Evolutionary conservation across 2,888 invertebrate genomes (phyloP).

Genomic region (Drosophila macrospina): DNA sequence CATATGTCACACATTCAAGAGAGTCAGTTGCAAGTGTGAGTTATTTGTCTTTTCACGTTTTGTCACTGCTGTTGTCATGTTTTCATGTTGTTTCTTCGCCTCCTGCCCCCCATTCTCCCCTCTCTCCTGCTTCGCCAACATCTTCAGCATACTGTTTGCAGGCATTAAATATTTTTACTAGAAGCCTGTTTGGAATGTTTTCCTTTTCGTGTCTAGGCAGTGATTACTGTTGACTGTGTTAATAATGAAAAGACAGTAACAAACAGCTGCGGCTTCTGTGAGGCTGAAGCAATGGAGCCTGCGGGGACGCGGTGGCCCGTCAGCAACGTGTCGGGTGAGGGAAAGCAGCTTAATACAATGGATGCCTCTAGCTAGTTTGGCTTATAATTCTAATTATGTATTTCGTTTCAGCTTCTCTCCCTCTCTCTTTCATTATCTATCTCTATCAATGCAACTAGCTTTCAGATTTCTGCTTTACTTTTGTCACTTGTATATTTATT

Average conservation of each 20-base stretch:
- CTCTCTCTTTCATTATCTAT: neutral
- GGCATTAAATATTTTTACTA: slow-evolving; percentile 79
- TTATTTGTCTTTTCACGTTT: slow-evolving; percentile 73
- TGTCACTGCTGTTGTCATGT: slow-evolving; percentile 74
- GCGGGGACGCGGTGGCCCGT: too few relatives aligned
- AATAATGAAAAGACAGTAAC: slow-evolving; percentile 72
- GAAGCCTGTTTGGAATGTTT: slow-evolving; percentile 69
- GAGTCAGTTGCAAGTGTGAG: slow-evolving; percentile 73
- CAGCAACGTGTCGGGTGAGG: neutral
- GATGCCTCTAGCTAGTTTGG: slow-evolving; percentile 24
- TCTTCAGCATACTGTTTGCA: slow-evolving; percentile 65
- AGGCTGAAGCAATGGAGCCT: neutral
- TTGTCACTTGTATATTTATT: neutral
- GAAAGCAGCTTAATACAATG: slow-evolving; percentile 1
- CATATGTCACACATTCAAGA: slow-evolving; percentile 76
- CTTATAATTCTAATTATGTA: slow-evolving; percentile 13
- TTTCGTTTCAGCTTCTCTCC: neutral
- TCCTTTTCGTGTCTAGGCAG: slow-evolving; percentile 63
- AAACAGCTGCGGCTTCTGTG: slow-evolving; percentile 66
- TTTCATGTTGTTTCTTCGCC: slow-evolving; percentile 56
- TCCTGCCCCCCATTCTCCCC: neutral
- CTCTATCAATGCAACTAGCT: neutral
- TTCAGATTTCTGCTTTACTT: neutral
- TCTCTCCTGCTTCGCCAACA: slow-evolving; percentile 16
- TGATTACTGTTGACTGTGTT: slow-evolving; percentile 78